Evolutionary conservation across 2,888 invertebrate species (phyloP), one percentile per base, ranked within the genome.

Genomic region (Archips xylosteana): DNA sequence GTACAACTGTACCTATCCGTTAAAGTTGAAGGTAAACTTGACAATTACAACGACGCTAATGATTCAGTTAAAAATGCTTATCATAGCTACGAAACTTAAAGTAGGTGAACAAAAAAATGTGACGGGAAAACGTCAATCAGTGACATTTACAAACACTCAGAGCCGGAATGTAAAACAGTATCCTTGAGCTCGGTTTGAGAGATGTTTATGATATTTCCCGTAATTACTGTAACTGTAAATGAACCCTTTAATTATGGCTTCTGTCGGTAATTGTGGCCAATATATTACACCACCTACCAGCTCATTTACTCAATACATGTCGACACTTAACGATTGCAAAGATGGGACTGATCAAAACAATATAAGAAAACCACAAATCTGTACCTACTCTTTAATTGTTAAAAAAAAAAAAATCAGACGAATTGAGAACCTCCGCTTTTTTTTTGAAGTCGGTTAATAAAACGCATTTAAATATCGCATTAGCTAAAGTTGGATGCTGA

Each of bases 121-220:
- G 83, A 83, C 89, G 89, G 91, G 91, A 92, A 89, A 86, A 83
- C 85, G 83, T 81, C 84, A 84, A 85, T 86, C 83, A 80, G 75
- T 78, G 78, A 79, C 81, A 86, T 85, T 74, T 81, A 80, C 83
- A 79, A 80, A 78, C 80, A 76, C 76, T 77, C 77, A 75, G 76
- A 69, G 74, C 75, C 74, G 81, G 83, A 84, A 82, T 83, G 84
- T 83, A 82, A 86, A 86, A 82, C 83, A 81, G 79, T 77, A 89
- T 87, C 89, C 87, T 90, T 86, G 85, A 77, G 78, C 75, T 76
- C 78, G 80, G 78, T 73, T 76, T 78, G 79, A 74, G 79, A 86
- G 84, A 88, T 85, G 85, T 88, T 90, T 89, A 89, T 89, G 88
- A 91, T 89, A 89, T 91, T 89, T 91, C 89, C 91, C 88, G 89